Conservation (phyloP, 2,113 vertebrate genomes). For the Ursus arctos region DNA sequence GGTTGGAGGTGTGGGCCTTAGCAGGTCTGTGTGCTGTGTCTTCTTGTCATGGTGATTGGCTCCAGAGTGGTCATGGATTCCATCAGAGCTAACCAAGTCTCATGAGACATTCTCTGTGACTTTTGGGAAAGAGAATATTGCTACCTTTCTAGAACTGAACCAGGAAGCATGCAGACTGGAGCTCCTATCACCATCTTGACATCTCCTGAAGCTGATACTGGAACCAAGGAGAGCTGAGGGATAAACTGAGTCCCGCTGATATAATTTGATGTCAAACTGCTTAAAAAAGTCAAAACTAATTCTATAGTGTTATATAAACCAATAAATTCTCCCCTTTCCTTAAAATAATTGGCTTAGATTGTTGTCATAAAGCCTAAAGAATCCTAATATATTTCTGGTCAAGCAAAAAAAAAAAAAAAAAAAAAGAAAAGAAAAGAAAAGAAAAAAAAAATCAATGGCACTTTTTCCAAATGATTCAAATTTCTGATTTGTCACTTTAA, state of each 20-base stretch:
- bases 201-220: not conserved
- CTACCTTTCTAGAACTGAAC: not conserved
- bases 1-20: not conserved
- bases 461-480: slow-evolving; percentile 38
- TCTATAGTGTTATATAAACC: not conserved
- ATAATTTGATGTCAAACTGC: not conserved
- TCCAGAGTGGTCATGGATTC: not conserved
- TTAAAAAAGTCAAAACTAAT: not conserved
- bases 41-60: not conserved
- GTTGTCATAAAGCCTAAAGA: slow-evolving; percentile 24
- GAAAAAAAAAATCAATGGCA: not conserved
- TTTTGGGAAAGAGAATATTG: not conserved
- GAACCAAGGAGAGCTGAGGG: not conserved
- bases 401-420: not conserved
- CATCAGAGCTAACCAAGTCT: not conserved
- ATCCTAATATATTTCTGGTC: not conserved
- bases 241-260: not conserved
- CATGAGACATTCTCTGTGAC: not conserved
- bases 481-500: slow-evolving; percentile 54
- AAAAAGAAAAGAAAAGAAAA: not conserved
- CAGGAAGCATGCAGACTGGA: not conserved
- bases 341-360: not conserved
- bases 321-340: not conserved
- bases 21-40: not conserved
- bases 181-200: not conserved